Evolutionary conservation across 30 jellyfish, hydroid and myxozoan species (phyloP).

Genomic region (Aurelia aurita complex sp. Pacific): DNA sequence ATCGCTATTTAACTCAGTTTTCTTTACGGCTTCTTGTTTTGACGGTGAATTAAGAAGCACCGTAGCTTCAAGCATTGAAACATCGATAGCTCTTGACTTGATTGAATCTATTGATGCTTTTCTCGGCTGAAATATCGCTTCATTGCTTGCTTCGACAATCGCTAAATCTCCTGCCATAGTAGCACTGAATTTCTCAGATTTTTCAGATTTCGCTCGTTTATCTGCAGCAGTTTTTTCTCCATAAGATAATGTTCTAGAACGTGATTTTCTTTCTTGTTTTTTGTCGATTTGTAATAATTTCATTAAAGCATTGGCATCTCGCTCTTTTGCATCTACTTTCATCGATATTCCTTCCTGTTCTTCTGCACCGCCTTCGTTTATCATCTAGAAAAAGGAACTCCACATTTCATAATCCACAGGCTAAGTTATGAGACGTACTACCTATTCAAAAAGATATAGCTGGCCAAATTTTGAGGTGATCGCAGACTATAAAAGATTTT

Average conservation of each 20-base stretch:
- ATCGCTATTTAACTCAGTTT: neutral
- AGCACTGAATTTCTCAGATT: conserved; percentile 11
- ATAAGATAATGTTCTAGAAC: conserved; percentile 54
- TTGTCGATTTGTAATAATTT: conserved; percentile 12
- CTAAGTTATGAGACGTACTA: too few relatives aligned
- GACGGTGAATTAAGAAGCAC: conserved; percentile 25
- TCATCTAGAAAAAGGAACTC: neutral
- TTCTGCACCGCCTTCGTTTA: conserved; percentile 15
- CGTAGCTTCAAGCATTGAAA: conserved; percentile 64
- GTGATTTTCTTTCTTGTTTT: conserved; percentile 20
- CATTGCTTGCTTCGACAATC: neutral
- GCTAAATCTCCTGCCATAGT: conserved; percentile 49
- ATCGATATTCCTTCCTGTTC: conserved; percentile 23
- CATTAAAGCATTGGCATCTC: conserved; percentile 14
- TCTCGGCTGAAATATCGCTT: neutral
- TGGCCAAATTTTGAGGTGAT: too few relatives aligned
- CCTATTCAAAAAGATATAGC: too few relatives aligned
- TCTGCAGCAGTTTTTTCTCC: conserved; percentile 28
- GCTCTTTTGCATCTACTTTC: neutral
- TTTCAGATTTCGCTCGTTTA: neutral
- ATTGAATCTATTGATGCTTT: neutral
- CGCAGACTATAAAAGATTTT: too few relatives aligned
- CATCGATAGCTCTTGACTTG: conserved; percentile 54
- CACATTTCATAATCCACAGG: too few relatives aligned
- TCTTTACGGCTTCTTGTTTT: neutral